These are phyloP conservation scores for Cercocebus atys DNA, from an alignment of 2,113 vertebrate genomes.

Conservation along the genomic window DNA sequence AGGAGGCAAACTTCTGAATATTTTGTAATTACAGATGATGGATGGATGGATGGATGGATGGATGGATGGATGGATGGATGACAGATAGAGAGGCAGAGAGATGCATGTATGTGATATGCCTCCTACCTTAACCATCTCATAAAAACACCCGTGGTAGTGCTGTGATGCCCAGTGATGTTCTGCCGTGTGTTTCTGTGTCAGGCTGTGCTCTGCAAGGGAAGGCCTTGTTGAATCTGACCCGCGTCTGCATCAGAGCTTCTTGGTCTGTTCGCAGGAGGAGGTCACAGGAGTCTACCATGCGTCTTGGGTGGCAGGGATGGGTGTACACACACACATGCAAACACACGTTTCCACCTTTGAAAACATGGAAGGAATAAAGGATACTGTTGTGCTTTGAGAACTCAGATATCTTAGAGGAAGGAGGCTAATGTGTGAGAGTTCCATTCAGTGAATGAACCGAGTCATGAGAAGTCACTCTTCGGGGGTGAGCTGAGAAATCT, in stretches of 20 bases:
- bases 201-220: not conserved
- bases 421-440: not conserved
- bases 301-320: too few relatives aligned
- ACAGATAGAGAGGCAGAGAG: not conserved
- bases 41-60: too few relatives aligned
- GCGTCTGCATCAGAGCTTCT: not conserved
- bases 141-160: not conserved
- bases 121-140: not conserved
- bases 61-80: too few relatives aligned
- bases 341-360: not conserved
- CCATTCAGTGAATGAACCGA: rapidly evolving
- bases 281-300: not conserved
- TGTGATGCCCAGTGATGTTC: not conserved
- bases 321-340: not conserved
- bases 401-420: not conserved
- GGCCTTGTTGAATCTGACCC: not conserved
- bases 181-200: not conserved
- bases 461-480: not conserved
- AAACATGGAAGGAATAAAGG: not conserved
- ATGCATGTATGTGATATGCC: not conserved
- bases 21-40: not conserved
- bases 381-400: not conserved
- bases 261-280: rapidly evolving
- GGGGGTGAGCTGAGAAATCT: not conserved
- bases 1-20: not conserved